Base-by-base conservation (phyloP, 2,113 vertebrate genomes). In the Rattus norvegicus region DNA sequence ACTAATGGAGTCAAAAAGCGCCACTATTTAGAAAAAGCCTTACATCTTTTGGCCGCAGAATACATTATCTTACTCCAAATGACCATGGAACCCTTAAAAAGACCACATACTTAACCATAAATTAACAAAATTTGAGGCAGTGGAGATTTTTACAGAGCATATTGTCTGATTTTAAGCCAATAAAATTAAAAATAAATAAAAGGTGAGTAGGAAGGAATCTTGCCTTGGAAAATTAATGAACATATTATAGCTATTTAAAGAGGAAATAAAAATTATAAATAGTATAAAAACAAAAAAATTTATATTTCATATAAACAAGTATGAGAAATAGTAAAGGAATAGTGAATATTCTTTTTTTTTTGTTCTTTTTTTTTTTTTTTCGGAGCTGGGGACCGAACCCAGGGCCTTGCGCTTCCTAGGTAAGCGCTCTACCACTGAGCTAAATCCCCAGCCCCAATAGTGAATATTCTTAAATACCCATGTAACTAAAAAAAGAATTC, bases 191-290 rank as follows among this genome's bases (percentile, higher is more conserved):
- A 87, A 72, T 14, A 49, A 93, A 7, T 86, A 72, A 95, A 95
- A 92, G 1, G 17, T 73, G 12, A 92, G 56, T 87, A n/a, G 36
- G n/a, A 88, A 83, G 85, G 91, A 86, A 81, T 16, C 13, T 85
- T 88, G 73, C 81, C 72, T 96, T 93, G 47, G 16, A 92, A 96
- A 90, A 92, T 88, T 95, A 90, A 95, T 8, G 56, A 59, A 49
- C 30, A 69, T 86, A 81, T n/a, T 91, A 2, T 95, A 88, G 20
- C 12, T 92, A 83, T 88, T 94, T 93, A 92, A 96, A 90, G 28
- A 87, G 26, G 3, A 91, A 96, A 70, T 92, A 63, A 65, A 87
- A 83, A 83, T 6, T 88, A 52, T 69, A 91, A 93, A 39, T 49
- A 43, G 75, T 52, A 1, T 81, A 93, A 90, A 69, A 89, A 79